A percentile compares a stretch with the other conserved stretches of the same genome.
These are phyloP conservation scores for Microplitis demolitor DNA, from an alignment of 1,140 invertebrate species.

Conservation along the genomic window DNA sequence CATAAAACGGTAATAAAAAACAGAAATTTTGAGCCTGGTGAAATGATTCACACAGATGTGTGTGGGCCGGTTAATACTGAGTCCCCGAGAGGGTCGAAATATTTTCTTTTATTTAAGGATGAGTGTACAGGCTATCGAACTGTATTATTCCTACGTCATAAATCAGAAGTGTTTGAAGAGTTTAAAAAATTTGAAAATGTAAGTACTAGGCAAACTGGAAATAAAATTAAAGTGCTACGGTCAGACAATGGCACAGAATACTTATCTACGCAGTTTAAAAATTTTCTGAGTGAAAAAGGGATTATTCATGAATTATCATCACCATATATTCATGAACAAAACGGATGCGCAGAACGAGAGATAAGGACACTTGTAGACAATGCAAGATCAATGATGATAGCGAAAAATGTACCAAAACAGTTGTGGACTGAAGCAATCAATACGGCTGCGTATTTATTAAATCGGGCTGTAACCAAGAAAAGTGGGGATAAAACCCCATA, in stretches of 20 bases:
- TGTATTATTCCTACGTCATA: constrained; percentile 54
- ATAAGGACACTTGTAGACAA: constrained; percentile 51
- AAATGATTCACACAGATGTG: constrained; percentile 49
- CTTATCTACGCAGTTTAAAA: constrained; percentile 41
- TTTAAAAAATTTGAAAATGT: constrained; percentile 41
- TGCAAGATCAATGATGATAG: constrained; percentile 48
- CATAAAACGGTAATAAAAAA: no score
- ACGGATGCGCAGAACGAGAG: constrained; percentile 26
- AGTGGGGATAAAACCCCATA: constrained; percentile 50
- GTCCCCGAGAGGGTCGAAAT: constrained; percentile 44
- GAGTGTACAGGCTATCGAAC: constrained; percentile 44
- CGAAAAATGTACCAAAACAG: constrained; percentile 40
- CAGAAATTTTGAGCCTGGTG: not conserved
- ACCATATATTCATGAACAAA: not conserved
- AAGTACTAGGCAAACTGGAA: constrained; percentile 47
- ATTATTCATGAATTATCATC: constrained; percentile 44
- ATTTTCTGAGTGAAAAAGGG: constrained; percentile 40
- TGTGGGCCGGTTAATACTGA: constrained; percentile 48
- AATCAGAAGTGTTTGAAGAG: constrained; percentile 44
- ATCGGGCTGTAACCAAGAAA: not conserved
- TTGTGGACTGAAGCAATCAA: constrained; percentile 58
- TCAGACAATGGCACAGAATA: constrained; percentile 59
- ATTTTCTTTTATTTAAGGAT: constrained; percentile 53
- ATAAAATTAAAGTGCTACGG: constrained; percentile 41
- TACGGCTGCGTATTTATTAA: constrained; percentile 43